Percentiles rank a stretch among this genome's conserved stretches.
phyloP scores from a whole-genome alignment of 1,140 invertebrate genomes.

The Tetramorium simillimum region DNA sequence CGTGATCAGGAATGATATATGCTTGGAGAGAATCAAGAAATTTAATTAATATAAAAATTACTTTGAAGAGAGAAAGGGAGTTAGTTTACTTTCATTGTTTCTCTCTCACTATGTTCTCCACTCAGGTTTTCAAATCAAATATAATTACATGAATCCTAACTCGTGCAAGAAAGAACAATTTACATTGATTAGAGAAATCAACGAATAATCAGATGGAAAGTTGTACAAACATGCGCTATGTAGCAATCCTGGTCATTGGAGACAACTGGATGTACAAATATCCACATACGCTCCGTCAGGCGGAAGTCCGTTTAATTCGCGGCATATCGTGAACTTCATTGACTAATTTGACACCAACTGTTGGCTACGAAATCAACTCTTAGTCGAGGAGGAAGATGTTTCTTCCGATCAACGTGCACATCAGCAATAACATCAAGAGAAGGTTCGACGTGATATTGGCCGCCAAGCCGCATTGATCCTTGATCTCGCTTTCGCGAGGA shows the following conservation, averaged over 20 bases:
- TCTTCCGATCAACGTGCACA: neutral
- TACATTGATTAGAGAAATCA: neutral
- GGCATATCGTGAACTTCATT: neutral
- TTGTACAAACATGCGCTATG: neutral
- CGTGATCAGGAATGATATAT: neutral
- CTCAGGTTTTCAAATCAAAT: neutral
- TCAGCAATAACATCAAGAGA: constrained; percentile 56
- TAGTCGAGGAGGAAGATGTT: neutral
- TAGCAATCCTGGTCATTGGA: neutral
- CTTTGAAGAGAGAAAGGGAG: neutral
- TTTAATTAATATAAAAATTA: neutral
- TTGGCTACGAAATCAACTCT: constrained; percentile 24
- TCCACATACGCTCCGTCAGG: neutral
- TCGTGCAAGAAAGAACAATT: neutral
- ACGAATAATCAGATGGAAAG: neutral
- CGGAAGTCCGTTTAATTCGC: neutral
- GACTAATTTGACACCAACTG: constrained; percentile 27
- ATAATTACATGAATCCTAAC: neutral
- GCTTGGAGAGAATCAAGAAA: neutral
- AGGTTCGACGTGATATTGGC: constrained; percentile 68
- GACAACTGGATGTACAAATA: constrained; percentile 10
- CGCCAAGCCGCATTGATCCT: constrained; percentile 81
- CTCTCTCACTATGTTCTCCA: neutral
- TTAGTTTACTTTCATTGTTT: constrained; percentile 26
- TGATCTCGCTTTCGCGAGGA: constrained; percentile 88